Conservation (phyloP, 2,888 invertebrate genomes). For the Hydraecia micacea region DNA sequence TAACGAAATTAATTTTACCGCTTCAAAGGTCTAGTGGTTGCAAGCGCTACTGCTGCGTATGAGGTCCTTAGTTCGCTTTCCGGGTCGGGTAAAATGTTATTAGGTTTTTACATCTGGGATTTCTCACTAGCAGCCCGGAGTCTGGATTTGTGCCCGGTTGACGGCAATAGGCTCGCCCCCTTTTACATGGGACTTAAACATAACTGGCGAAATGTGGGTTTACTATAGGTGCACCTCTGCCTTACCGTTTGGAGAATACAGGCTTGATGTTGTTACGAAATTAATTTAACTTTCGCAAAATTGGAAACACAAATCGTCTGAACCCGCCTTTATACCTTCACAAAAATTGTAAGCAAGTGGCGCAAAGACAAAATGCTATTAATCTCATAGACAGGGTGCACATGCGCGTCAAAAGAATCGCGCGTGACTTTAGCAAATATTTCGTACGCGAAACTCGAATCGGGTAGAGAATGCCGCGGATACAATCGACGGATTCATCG, state of each 20-base stretch:
- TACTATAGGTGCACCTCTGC: no score
- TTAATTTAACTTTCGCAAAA: not conserved
- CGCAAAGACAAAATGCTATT: slow-evolving; percentile 54
- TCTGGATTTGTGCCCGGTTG: not conserved
- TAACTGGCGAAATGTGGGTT: no score
- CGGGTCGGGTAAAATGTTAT: not conserved
- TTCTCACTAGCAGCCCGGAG: not conserved
- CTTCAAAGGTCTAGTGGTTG: no score
- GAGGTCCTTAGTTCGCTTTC: not conserved
- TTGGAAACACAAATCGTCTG: not conserved
- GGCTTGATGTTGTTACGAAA: not conserved
- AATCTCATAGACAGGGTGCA: slow-evolving; percentile 63
- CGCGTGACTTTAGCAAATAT: slow-evolving; percentile 59
- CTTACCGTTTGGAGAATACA: fast-evolving
- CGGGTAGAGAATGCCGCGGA: slow-evolving; percentile 13
- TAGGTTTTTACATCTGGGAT: not conserved
- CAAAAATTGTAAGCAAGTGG: slow-evolving; percentile 17
- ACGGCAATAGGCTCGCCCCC: no score
- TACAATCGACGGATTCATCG: slow-evolving; percentile 49
- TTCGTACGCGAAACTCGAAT: slow-evolving; percentile 7
- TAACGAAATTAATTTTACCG: not conserved
- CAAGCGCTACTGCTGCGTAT: not conserved
- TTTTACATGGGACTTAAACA: no score
- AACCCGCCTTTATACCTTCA: not conserved
- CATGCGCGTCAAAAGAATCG: slow-evolving; percentile 53